These are phyloP conservation scores for Dendrocincla tyrannina DNA, from an alignment of 2,797 vertebrate genomes.

Conservation along the genomic window DNA sequence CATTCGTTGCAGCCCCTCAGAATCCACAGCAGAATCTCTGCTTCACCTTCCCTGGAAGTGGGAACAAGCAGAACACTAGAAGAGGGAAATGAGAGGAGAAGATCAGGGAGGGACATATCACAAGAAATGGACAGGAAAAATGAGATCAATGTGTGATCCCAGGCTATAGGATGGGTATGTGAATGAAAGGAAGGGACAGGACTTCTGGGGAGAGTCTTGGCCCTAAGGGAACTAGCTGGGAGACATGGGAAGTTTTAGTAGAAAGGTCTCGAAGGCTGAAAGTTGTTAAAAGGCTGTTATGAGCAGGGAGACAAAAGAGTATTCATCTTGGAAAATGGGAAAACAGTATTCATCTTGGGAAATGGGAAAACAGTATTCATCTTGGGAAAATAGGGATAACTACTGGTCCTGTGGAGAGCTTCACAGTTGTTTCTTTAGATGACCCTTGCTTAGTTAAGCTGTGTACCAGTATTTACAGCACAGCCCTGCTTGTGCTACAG, in stretches of 20 bases:
- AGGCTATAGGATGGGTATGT: neutral
- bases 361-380: neutral
- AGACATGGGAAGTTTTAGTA: neutral
- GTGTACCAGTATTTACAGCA: neutral
- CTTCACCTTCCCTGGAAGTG: neutral
- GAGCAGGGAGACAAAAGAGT: neutral
- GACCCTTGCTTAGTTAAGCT: neutral
- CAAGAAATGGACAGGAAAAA: neutral
- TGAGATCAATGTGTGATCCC: neutral
- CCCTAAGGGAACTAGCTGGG: neutral
- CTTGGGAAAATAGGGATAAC: neutral
- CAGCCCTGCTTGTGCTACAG: neutral
- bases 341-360: neutral
- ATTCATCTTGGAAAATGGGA: neutral
- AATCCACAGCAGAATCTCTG: neutral
- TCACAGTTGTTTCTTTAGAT: neutral
- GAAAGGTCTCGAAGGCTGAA: neutral
- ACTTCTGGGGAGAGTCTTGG: neutral
- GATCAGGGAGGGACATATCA: neutral
- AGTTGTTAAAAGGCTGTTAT: neutral
- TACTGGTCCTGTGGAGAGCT: neutral
- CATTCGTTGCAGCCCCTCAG: neutral
- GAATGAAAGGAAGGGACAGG: neutral
- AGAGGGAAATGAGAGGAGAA: neutral
- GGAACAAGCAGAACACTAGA: neutral